Evolutionary conservation across 1,140 invertebrate genomes (phyloP), one percentile per base, ranked within the genome.

Genomic region (Eumeta japonica): DNA sequence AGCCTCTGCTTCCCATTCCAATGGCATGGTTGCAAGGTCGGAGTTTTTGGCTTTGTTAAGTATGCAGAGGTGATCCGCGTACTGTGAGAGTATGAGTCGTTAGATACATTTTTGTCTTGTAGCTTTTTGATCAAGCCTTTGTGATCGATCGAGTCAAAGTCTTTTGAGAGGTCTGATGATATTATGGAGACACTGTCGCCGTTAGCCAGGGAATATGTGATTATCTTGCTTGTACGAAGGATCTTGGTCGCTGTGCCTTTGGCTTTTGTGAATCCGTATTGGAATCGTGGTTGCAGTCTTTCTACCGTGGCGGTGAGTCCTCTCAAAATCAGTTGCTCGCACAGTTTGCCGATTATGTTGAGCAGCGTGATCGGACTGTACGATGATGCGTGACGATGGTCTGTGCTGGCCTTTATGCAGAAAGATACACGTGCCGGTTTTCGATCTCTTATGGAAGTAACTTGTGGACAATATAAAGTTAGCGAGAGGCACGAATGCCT

Each of bases 21-120:
- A 18, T 9, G 20, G 19, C 20, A 28, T 28, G n/a, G 39, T 41
- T 10, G 39, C 39, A 11, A 35, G 39, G 12, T 41, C 39, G 2
- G 39, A 32, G 16, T 24, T 39, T 5, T 11, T 20, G 1, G 37
- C 37, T 27, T 11, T 27, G 19, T 39, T 39, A 15, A 41, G 24
- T 1, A 41, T 41, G 16, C 39, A 41, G 7, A 41, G 24, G 16
- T 41, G 31, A 30, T 39, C 37, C 1, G 37, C 37, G 12, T 39
- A 39, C 12, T 39, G 37, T 15, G 37, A 39, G 10, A 39, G 30
- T 10, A 16, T 39, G 1, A 32, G 30, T 1, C 37, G n/a, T 32
- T 11, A 11, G 9, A 39, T 39, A 9, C 19, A 15, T 39, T 20
- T 7, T 20, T 10, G 10, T 39, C 19, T 11, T 33, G 30, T 9